Evolutionary conservation across 2,888 invertebrate species (phyloP).

Genomic region (Crossocerus cetratus): DNA sequence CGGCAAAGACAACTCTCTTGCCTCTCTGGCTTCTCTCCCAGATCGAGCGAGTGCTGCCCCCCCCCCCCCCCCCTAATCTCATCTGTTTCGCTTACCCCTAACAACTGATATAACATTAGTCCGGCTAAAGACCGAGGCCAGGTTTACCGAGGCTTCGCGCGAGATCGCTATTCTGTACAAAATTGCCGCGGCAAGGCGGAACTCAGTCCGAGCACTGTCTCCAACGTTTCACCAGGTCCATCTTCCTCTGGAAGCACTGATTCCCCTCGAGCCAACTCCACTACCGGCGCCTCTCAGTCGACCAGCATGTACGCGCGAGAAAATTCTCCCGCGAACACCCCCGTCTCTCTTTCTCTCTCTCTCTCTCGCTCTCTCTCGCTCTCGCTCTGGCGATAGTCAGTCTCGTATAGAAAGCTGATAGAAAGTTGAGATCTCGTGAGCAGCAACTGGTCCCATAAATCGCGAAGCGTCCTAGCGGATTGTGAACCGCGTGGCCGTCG

Average conservation of each 20-base stretch:
- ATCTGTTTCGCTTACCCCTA: slow-evolving; percentile 26
- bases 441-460: slow-evolving; percentile 52
- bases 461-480: slow-evolving; percentile 42
- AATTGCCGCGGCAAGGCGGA: slow-evolving; percentile 24
- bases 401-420: slow-evolving; percentile 16
- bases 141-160: slow-evolving; percentile 14
- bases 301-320: slow-evolving; percentile 43
- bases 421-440: slow-evolving; percentile 38
- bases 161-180: slow-evolving; percentile 4
- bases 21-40: neutral
- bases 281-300: neutral
- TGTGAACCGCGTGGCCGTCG: slow-evolving; percentile 22
- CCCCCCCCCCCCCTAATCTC: slow-evolving; percentile 26
- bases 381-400: too few relatives aligned
- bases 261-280: slow-evolving; percentile 39
- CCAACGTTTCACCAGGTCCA: slow-evolving; percentile 31
- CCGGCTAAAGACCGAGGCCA: slow-evolving; percentile 35
- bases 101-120: slow-evolving; percentile 46
- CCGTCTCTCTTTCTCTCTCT: neutral
- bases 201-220: slow-evolving; percentile 18
- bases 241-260: slow-evolving; percentile 58
- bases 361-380: neutral
- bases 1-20: too few relatives aligned
- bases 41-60: slow-evolving; percentile 2
- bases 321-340: neutral